Evolutionary conservation across 2,888 invertebrate genomes (phyloP).

Genomic region (Acanthosoma haemorrhoidale): DNA sequence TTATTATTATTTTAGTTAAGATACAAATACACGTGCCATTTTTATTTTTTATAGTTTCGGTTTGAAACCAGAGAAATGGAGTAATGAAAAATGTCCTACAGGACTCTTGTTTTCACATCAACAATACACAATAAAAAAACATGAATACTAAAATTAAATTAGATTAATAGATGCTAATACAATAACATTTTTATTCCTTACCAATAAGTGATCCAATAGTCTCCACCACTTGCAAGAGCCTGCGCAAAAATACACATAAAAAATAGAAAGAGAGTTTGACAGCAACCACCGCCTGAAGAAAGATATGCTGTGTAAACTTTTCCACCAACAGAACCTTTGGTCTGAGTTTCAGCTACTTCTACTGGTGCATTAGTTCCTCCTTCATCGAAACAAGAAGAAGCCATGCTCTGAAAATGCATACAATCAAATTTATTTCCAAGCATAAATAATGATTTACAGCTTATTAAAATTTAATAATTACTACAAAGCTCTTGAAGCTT

Average conservation of each 20-base stretch:
- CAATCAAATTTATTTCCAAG: too few species aligned
- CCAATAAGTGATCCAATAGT: conserved; percentile 71
- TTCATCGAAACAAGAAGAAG: conserved; percentile 41
- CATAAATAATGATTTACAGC: neutral
- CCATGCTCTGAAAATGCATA: conserved; percentile 40
- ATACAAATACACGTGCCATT: too few species aligned
- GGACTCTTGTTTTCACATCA: too few species aligned
- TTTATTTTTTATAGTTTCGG: too few species aligned
- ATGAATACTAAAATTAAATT: too few species aligned
- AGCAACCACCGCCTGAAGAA: conserved; percentile 62
- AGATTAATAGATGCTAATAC: too few species aligned
- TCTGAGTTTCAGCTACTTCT: conserved; percentile 53
- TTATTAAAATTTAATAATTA: neutral
- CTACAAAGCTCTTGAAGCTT: too few species aligned
- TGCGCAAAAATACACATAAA: conserved; percentile 59
- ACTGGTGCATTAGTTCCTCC: conserved; percentile 35
- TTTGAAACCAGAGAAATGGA: too few species aligned
- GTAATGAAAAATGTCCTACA: too few species aligned
- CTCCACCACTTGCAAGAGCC: conserved; percentile 57
- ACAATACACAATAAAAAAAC: too few species aligned
- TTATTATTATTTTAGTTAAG: too few species aligned
- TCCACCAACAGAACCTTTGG: conserved; percentile 59
- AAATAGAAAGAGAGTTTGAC: conserved; percentile 56
- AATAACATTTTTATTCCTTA: too few species aligned
- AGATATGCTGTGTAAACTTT: conserved; percentile 64